phyloP scores from a whole-genome alignment of 1,140 invertebrate genomes.

The Meloidogyne exigua region DNA sequence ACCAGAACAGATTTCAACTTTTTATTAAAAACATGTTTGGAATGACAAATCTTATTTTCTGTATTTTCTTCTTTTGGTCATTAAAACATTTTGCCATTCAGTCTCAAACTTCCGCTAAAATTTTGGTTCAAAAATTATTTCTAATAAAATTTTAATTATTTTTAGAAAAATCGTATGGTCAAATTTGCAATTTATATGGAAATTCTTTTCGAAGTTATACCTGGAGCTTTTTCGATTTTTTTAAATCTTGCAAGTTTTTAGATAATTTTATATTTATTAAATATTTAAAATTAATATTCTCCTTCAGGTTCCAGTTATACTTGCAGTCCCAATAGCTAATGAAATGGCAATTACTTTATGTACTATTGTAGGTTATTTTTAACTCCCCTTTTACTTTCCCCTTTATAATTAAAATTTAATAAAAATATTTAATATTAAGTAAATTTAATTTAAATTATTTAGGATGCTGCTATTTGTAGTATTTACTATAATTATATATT shows the following conservation, averaged over 20 bases:
- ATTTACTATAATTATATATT: neutral
- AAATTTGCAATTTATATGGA: slow-evolving; percentile 1
- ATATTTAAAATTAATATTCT: no score
- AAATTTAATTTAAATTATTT: no score
- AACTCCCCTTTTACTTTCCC: no score
- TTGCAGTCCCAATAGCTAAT: neutral
- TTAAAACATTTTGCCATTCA: neutral
- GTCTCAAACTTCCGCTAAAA: neutral
- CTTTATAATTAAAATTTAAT: no score
- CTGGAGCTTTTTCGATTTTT: neutral
- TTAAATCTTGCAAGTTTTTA: neutral
- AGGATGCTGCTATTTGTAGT: neutral
- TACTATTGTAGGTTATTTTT: neutral
- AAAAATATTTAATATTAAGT: no score
- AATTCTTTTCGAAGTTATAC: neutral
- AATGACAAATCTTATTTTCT: neutral
- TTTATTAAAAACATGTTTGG: neutral
- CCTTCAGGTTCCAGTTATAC: neutral
- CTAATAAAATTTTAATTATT: neutral
- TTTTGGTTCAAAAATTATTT: neutral
- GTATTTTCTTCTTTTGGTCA: neutral
- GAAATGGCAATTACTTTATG: neutral
- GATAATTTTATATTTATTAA: no score
- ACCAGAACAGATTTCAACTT: neutral
- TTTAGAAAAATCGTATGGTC: neutral